Conservation (phyloP, 2,113 vertebrate species). For the Pseudopipra pipra region DNA sequence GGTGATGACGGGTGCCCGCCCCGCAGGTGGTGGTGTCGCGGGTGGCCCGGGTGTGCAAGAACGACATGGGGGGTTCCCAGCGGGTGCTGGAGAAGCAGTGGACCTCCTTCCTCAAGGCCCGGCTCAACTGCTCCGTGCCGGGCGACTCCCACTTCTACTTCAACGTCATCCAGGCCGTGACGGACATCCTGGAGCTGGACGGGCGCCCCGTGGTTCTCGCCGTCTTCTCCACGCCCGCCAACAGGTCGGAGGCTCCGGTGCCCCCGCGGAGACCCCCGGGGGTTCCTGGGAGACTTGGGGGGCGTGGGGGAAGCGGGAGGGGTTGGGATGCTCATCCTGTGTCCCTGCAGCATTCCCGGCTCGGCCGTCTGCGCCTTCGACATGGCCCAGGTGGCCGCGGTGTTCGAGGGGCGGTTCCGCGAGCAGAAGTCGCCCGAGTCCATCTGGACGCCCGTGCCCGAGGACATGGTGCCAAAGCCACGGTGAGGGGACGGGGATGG, state of each 20-base stretch:
- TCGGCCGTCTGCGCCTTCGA: conserved; percentile 95
- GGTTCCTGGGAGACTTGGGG: not conserved
- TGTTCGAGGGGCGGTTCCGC: conserved; percentile 93
- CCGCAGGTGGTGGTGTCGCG: conserved; percentile 89
- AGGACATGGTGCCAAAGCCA: conserved; percentile 91
- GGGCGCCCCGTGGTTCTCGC: conserved; percentile 90
- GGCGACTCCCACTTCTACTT: conserved; percentile 98
- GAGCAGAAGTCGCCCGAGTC: conserved; percentile 95
- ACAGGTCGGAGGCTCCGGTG: conserved; percentile 79
- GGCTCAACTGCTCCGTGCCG: conserved; percentile 94
- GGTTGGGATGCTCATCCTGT: not conserved
- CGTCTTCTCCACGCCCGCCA: conserved; percentile 91
- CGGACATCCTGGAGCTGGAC: conserved; percentile 85
- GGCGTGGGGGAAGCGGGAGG: not conserved
- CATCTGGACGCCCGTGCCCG: conserved; percentile 92
- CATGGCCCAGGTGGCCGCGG: conserved; percentile 88
- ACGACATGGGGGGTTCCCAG: conserved; percentile 90
- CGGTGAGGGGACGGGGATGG: conserved; percentile 74
- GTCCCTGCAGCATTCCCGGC: conserved; percentile 84
- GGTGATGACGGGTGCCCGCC: not conserved
- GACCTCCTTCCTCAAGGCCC: conserved; percentile 95
- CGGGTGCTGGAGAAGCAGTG: conserved; percentile 96
- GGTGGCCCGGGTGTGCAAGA: conserved; percentile 92
- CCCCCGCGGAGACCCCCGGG: rapidly evolving
- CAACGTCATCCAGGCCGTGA: conserved; percentile 94